Evolutionary conservation across 2,113 vertebrate genomes (phyloP), one percentile per base, ranked within the genome.

Genomic region (Elgaria multicarinata): DNA sequence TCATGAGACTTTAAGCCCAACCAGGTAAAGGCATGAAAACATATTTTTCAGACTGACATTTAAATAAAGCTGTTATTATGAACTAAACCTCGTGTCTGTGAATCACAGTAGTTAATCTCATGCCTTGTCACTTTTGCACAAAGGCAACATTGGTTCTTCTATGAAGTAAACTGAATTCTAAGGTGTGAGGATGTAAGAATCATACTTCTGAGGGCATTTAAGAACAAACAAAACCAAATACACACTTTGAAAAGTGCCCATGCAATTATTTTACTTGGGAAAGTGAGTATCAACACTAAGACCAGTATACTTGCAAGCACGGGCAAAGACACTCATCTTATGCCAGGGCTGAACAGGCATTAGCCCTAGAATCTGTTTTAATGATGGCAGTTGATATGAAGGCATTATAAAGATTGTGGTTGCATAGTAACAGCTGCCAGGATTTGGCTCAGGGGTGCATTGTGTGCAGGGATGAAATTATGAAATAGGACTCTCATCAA

Each of bases 61-160:
- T 39, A 28, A 82, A 80, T 62, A 58, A 69, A 4, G 36, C n/a
- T 77, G n/a, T 33, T 53, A 50, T 91, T 64, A 87, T 86, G 78
- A 67, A 46, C 13, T 10, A 55, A 90, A 71, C 79, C 78, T 62
- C 18, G 20, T 83, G 89, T 92, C 93, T 93, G 82, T 90, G 86
- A 94, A 84, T 85, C 76, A 55, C 88, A 93, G 86, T 90, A 80
- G 42, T 26, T 6, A 67, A 91, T 84, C 79, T 85, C 75, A 86
- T 86, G 86, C 91, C 93, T 94, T 93, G 93, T 96, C 76, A 74
- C 78, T 93, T 94, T 58, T 86, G 80, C 93, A 87, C 86, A 95
- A 94, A 84, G 1, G 14, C 24, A 55, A 7, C 50, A 55, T 71
- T n/a, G 13, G 13, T 79, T 33, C 6, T 13, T 18, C 50, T 53